Evolutionary conservation across 2,797 vertebrate species (phyloP).

Genomic region (Alfaro cultratus): DNA sequence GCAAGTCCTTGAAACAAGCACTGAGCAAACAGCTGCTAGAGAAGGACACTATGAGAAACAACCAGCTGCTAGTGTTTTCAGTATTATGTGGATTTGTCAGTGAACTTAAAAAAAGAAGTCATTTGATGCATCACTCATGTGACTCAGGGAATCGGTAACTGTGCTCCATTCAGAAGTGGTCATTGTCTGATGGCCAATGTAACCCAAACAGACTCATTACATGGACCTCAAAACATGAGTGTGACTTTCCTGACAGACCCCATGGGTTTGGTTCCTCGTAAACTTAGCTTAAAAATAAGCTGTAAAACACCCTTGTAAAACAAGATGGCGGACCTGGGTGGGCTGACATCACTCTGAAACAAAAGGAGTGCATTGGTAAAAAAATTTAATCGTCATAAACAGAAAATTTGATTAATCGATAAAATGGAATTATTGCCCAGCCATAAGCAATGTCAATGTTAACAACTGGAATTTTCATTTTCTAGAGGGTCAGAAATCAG

Average conservation of each 20-base stretch:
- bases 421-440: no score
- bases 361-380: no score
- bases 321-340: no score
- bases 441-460: neutral
- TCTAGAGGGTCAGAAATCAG: neutral
- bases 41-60: neutral
- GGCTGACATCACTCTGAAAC: no score
- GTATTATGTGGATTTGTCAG: neutral
- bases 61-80: neutral
- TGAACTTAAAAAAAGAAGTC: neutral
- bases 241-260: neutral
- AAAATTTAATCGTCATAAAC: no score
- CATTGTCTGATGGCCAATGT: neutral
- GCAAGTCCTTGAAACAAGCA: neutral
- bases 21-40: neutral
- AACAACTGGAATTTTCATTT: neutral
- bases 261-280: neutral
- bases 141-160: neutral
- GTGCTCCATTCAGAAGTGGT: neutral
- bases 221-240: neutral
- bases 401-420: no score
- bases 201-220: neutral
- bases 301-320: no score
- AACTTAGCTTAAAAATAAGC: neutral
- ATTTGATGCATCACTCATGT: neutral